Percentiles rank a stretch among this genome's conserved stretches.
Evolutionary conservation across 2,888 invertebrate genomes (phyloP).

Genomic region (Diaprepes abbreviatus): DNA sequence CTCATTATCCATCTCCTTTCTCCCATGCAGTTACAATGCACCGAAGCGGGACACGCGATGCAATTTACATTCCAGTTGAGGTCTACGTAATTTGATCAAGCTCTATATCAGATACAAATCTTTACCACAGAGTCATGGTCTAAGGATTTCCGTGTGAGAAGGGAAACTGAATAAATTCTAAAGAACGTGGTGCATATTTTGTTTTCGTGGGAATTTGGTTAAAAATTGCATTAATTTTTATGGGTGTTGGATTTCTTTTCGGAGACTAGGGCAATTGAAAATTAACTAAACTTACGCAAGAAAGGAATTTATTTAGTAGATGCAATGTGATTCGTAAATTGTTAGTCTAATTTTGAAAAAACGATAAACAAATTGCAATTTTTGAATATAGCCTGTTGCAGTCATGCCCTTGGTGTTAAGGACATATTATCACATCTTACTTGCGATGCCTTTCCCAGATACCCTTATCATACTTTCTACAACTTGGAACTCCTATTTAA

Average conservation of each 20-base stretch:
- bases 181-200: conserved; percentile 17
- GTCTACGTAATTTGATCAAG: conserved; percentile 27
- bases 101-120: conserved; percentile 33
- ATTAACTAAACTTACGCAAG: too few relatives aligned
- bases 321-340: too few relatives aligned
- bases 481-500: too few relatives aligned
- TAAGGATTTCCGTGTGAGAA: conserved; percentile 32
- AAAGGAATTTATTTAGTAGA: too few relatives aligned
- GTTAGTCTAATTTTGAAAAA: too few relatives aligned
- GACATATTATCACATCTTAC: too few relatives aligned
- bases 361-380: too few relatives aligned
- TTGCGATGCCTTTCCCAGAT: too few relatives aligned
- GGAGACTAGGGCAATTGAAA: too few relatives aligned
- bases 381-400: too few relatives aligned
- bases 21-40: not conserved
- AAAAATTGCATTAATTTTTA: not conserved
- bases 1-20: conserved; percentile 6
- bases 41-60: conserved; percentile 17
- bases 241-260: not conserved
- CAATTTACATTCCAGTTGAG: conserved; percentile 15
- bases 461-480: too few relatives aligned
- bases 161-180: conserved; percentile 20
- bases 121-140: conserved; percentile 32
- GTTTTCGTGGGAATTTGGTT: conserved; percentile 28
- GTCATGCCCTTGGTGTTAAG: too few relatives aligned